Conservation (phyloP, 2,888 invertebrate species). For the Lithophane socia region DNA sequence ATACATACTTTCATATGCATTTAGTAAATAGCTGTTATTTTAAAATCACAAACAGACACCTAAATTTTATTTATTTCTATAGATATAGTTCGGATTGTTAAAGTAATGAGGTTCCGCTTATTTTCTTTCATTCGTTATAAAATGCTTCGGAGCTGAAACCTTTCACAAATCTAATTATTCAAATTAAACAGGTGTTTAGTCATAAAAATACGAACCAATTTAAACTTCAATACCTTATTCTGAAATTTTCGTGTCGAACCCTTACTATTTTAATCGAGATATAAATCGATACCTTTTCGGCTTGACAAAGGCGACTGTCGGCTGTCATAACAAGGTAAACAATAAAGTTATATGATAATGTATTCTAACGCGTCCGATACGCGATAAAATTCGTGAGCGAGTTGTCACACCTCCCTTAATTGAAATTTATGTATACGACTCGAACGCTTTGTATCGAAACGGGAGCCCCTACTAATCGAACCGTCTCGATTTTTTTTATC, state of each 20-base stretch:
- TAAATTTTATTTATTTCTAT: too few species aligned
- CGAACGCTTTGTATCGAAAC: slow-evolving; percentile 72
- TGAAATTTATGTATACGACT: slow-evolving; percentile 86
- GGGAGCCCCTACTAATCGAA: slow-evolving; percentile 60
- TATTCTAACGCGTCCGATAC: slow-evolving; percentile 74
- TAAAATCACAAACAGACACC: too few species aligned
- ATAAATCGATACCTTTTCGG: slow-evolving; percentile 60
- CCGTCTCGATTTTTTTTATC: slow-evolving; percentile 40
- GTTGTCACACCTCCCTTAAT: slow-evolving; percentile 85
- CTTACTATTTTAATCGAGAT: slow-evolving; percentile 53
- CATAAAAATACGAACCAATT: slow-evolving; percentile 41
- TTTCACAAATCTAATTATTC: slow-evolving; percentile 55
- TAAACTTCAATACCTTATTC: slow-evolving; percentile 51
- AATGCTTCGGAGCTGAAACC: slow-evolving; percentile 47
- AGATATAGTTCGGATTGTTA: slow-evolving; percentile 17
- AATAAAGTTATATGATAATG: slow-evolving; percentile 79
- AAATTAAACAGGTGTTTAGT: slow-evolving; percentile 50
- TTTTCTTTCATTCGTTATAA: slow-evolving; percentile 54
- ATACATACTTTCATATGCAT: too few species aligned
- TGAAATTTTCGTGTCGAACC: slow-evolving; percentile 35
- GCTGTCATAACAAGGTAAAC: slow-evolving; percentile 81
- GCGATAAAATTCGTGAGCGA: slow-evolving; percentile 80
- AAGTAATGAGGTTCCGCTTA: slow-evolving; percentile 50
- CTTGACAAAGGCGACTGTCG: slow-evolving; percentile 65
- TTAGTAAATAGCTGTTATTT: too few species aligned